Conservation (phyloP, 2,888 invertebrate species). For the Tetheella fluctuosa region DNA sequence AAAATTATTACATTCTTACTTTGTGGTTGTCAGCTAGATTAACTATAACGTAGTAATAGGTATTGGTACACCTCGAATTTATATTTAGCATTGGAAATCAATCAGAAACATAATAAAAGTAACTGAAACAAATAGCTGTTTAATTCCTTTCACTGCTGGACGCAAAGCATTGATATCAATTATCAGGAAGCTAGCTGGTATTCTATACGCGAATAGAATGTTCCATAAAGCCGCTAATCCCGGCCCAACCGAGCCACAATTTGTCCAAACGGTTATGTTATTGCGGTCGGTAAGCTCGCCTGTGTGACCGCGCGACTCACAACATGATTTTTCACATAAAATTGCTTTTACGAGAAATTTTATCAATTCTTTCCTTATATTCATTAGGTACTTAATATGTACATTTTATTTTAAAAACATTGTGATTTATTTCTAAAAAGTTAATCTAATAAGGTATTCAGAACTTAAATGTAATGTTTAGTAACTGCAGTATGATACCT, state of each 20-base stretch:
- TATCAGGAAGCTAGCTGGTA: constrained; percentile 68
- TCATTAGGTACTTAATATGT: constrained; percentile 17
- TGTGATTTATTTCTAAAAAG: neutral
- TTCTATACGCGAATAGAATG: constrained; percentile 59
- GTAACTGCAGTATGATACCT: neutral
- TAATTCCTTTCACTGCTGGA: constrained; percentile 66
- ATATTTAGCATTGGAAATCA: constrained; percentile 15
- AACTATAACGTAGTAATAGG: too few species aligned
- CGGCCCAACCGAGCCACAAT: constrained; percentile 73
- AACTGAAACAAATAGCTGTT: constrained; percentile 64
- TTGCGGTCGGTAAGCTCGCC: constrained; percentile 75
- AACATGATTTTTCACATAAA: constrained; percentile 73
- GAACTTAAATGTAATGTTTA: neutral
- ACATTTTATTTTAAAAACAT: constrained; percentile 10
- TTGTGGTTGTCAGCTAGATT: too few species aligned
- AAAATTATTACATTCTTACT: too few species aligned
- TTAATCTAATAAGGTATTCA: neutral
- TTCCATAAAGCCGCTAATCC: constrained; percentile 81
- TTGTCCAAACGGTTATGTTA: constrained; percentile 83
- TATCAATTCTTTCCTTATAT: constrained; percentile 40
- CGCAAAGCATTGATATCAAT: constrained; percentile 78
- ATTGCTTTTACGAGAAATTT: constrained; percentile 55
- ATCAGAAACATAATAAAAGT: constrained; percentile 60
- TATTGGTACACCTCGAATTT: too few species aligned
- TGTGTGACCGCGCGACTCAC: constrained; percentile 41